Percentiles rank a stretch among this genome's conserved stretches.
Evolutionary conservation across 2,113 vertebrate genomes (phyloP).

Genomic region (Leucopternis melanops): DNA sequence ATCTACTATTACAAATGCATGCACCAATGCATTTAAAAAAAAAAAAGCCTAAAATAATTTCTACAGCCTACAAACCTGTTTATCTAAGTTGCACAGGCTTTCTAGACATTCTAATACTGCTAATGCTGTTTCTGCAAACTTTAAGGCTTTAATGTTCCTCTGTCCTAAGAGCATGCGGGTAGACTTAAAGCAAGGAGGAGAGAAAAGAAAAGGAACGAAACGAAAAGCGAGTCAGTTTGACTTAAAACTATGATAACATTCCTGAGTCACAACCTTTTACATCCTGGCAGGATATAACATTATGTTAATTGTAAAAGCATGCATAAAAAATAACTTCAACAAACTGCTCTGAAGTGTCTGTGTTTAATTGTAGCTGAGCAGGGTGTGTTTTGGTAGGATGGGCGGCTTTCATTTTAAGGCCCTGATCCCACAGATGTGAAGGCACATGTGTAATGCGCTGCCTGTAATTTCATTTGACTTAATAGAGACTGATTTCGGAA

Average conservation of each 20-base stretch:
- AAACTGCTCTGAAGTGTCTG: constrained; percentile 7
- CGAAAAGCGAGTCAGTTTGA: neutral
- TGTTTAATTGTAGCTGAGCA: constrained; percentile 15
- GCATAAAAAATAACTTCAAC: neutral
- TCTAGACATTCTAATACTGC: neutral
- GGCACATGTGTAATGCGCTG: neutral
- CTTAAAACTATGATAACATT: constrained; percentile 14
- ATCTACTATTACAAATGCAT: neutral
- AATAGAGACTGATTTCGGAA: neutral
- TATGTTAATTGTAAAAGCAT: constrained; percentile 50
- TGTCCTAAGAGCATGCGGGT: neutral
- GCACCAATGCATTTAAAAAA: neutral
- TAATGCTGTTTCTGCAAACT: neutral
- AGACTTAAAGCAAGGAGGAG: neutral
- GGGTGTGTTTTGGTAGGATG: neutral
- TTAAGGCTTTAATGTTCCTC: neutral
- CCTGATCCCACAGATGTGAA: constrained; percentile 8
- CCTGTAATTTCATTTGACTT: constrained; percentile 7
- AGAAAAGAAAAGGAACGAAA: neutral
- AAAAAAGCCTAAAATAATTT: neutral
- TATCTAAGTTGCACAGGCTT: neutral
- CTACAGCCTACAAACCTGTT: neutral
- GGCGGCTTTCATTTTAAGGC: neutral
- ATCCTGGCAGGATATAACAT: neutral
- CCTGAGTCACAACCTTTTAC: constrained; percentile 5